A percentile compares a stretch with the other conserved stretches of the same genome.
phyloP scores from a whole-genome alignment of 2,797 vertebrate genomes.

The Muscicapa striata region DNA sequence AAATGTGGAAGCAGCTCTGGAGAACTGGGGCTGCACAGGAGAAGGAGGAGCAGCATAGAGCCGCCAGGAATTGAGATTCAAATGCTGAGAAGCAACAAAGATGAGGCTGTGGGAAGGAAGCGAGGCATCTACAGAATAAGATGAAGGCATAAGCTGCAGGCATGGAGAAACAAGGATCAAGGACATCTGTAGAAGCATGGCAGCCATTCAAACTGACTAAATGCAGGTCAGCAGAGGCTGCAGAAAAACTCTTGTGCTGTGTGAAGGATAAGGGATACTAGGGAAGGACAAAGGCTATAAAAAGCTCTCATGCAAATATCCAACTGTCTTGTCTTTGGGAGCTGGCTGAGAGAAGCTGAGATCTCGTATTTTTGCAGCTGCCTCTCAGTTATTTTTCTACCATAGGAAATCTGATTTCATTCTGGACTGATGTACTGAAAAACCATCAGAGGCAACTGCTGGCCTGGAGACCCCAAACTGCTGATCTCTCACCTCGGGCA shows the following conservation, averaged over 20 bases:
- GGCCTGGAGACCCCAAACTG: neutral
- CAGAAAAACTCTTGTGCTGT: neutral
- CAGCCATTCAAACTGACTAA: neutral
- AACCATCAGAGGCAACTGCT: neutral
- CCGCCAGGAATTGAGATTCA: neutral
- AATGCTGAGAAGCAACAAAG: neutral
- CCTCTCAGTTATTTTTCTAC: neutral
- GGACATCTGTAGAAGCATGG: neutral
- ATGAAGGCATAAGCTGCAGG: neutral
- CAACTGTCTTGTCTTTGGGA: neutral
- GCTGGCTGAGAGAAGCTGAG: neutral
- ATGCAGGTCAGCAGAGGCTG: neutral
- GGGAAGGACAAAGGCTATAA: neutral
- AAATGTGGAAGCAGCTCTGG: neutral
- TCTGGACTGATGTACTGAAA: neutral
- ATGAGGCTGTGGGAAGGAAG: neutral
- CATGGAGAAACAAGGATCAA: neutral
- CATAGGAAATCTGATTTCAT: neutral
- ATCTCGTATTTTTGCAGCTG: neutral
- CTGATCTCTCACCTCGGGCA: constrained; percentile 81
- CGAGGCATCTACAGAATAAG: neutral
- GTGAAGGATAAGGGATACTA: neutral
- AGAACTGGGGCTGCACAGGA: neutral
- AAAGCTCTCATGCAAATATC: neutral
- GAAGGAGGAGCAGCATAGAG: neutral